phyloP scores from a whole-genome alignment of 2,113 vertebrate species.

The Festucalex cinctus region DNA sequence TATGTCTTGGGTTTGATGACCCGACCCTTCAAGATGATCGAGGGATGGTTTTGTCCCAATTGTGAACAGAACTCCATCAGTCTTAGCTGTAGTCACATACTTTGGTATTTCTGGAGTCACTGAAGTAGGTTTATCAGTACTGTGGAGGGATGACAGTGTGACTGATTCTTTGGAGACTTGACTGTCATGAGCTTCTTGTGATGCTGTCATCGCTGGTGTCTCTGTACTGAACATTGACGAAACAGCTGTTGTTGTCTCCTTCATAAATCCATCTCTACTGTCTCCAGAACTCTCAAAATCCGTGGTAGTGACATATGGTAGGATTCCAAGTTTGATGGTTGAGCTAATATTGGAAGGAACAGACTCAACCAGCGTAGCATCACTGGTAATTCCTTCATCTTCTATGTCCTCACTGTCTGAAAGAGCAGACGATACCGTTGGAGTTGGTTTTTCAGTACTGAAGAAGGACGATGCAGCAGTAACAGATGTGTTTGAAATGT shows the following conservation, averaged over 20 bases:
- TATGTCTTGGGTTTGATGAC: constrained; percentile 1
- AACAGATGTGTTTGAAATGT: neutral
- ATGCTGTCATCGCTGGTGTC: constrained; percentile 2
- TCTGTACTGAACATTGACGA: constrained; percentile 4
- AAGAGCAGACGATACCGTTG: neutral
- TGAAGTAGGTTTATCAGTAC: neutral
- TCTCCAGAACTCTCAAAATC: constrained; percentile 10
- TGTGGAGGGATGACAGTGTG: neutral
- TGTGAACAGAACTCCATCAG: neutral
- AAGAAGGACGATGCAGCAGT: neutral
- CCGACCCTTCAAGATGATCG: neutral
- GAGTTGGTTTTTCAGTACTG: constrained; percentile 8
- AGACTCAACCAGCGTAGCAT: neutral
- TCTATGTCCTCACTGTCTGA: neutral
- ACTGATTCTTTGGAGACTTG: neutral
- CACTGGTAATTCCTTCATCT: neutral
- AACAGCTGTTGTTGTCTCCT: neutral
- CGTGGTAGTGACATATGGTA: neutral
- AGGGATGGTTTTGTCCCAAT: neutral
- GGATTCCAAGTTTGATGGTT: neutral
- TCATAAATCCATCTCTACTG: neutral
- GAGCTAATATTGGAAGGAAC: constrained; percentile 2
- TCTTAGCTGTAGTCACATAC: constrained; percentile 1
- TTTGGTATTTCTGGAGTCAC: neutral
- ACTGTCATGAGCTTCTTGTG: neutral